Conservation (phyloP, 2,113 vertebrate genomes). For the Arothron firmamentum region DNA sequence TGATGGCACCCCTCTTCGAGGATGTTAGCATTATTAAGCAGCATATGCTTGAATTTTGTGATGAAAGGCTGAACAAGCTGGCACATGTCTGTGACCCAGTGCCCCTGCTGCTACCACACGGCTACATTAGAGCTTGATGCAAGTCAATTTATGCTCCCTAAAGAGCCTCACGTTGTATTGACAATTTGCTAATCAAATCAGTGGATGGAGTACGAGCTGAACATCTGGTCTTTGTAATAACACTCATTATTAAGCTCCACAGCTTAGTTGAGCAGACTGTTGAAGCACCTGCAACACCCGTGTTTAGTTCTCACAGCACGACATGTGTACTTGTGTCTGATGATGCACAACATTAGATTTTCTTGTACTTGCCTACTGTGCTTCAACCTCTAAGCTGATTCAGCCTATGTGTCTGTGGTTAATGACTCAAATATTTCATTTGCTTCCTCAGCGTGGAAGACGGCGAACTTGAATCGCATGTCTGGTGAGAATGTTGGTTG, state of each 20-base stretch:
- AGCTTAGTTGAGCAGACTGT: slow-evolving; percentile 15
- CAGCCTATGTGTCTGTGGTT: neutral
- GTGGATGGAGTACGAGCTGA: slow-evolving; percentile 37
- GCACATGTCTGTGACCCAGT: slow-evolving; percentile 17
- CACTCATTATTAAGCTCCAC: slow-evolving; percentile 48
- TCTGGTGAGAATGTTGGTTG: slow-evolving; percentile 12
- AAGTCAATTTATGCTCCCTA: slow-evolving; percentile 27
- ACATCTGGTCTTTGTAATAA: slow-evolving; percentile 62
- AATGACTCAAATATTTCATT: slow-evolving; percentile 39
- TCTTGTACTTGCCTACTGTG: neutral
- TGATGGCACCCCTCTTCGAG: slow-evolving; percentile 10
- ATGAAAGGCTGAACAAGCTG: slow-evolving; percentile 25
- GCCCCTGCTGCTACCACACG: slow-evolving; percentile 19
- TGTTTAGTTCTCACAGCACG: neutral
- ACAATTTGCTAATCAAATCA: slow-evolving; percentile 65
- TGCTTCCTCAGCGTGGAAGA: slow-evolving; percentile 3
- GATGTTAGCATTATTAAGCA: neutral
- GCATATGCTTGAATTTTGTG: slow-evolving; percentile 33
- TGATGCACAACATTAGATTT: slow-evolving; percentile 8
- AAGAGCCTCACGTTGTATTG: slow-evolving; percentile 45
- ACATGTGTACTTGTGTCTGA: neutral
- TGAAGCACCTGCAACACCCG: slow-evolving; percentile 15
- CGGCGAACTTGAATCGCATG: slow-evolving; percentile 24
- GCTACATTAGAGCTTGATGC: slow-evolving; percentile 32
- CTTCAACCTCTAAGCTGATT: neutral